Conservation (phyloP, 2,113 vertebrate genomes). For the Opisthocomus hoazin region DNA sequence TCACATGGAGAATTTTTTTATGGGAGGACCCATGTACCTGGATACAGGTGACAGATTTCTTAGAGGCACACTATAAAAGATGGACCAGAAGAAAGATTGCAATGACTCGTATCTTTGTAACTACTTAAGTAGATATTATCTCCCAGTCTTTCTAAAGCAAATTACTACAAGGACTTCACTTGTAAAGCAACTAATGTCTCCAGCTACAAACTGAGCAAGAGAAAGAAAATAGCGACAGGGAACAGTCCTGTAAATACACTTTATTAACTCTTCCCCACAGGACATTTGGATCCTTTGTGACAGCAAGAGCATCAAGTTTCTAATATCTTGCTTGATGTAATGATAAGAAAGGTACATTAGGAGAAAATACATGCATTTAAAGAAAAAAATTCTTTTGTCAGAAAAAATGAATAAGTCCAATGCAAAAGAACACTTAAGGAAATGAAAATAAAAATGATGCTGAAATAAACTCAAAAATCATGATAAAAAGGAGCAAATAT, state of each 20-base stretch:
- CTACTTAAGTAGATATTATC: background rate
- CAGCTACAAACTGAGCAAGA: slow-evolving; percentile 4
- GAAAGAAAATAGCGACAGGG: slow-evolving; percentile 3
- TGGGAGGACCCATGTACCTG: background rate
- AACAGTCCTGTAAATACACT: background rate
- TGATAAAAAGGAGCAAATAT: background rate
- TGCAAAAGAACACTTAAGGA: background rate
- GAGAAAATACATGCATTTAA: background rate
- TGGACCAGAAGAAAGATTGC: background rate
- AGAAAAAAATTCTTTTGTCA: background rate
- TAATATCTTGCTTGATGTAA: background rate
- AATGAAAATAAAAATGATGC: background rate
- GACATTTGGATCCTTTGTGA: background rate
- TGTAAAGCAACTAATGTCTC: background rate
- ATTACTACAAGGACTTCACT: background rate
- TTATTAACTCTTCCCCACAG: background rate
- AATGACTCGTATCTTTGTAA: background rate
- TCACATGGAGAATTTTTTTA: background rate
- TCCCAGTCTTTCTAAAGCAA: background rate
- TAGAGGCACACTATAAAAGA: background rate
- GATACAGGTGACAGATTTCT: background rate
- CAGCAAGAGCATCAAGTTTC: background rate
- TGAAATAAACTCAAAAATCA: background rate
- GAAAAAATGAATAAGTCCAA: background rate
- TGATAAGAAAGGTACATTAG: background rate